Percentiles rank a stretch among this genome's conserved stretches.
Evolutionary conservation across 2,113 vertebrate species (phyloP).

Genomic region (Astur gentilis): DNA sequence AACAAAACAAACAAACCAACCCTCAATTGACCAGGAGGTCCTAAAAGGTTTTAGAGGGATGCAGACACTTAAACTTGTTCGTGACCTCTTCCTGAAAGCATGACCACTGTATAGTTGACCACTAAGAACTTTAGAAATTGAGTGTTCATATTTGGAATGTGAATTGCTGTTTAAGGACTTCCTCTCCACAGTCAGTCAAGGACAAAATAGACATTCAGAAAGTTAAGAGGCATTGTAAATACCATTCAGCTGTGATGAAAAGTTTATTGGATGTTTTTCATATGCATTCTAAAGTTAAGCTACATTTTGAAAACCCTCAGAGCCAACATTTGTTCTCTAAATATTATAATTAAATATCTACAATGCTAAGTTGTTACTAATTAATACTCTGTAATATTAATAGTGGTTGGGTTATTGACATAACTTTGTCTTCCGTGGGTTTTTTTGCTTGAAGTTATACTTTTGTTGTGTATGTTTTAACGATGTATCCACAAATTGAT

Average conservation of each 20-base stretch:
- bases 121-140: conserved; percentile 29
- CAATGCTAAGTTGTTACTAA: background rate
- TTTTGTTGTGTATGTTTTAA: background rate
- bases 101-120: conserved; percentile 30
- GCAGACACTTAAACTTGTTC: background rate
- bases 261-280: conserved; percentile 7
- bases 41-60: background rate
- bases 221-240: background rate
- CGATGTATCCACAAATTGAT: background rate
- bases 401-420: background rate
- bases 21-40: background rate
- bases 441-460: background rate
- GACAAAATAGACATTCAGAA: conserved; percentile 27
- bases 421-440: background rate
- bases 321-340: background rate
- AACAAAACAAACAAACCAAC: background rate
- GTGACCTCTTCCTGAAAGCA: background rate
- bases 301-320: background rate
- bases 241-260: background rate
- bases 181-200: conserved; percentile 11
- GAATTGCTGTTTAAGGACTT: conserved; percentile 24
- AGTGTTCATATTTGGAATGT: conserved; percentile 31
- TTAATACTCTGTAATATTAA: background rate
- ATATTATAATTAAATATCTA: background rate
- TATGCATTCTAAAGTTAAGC: background rate